Conservation (phyloP, 2,113 vertebrate genomes). For the Semicossyphus pulcher region DNA sequence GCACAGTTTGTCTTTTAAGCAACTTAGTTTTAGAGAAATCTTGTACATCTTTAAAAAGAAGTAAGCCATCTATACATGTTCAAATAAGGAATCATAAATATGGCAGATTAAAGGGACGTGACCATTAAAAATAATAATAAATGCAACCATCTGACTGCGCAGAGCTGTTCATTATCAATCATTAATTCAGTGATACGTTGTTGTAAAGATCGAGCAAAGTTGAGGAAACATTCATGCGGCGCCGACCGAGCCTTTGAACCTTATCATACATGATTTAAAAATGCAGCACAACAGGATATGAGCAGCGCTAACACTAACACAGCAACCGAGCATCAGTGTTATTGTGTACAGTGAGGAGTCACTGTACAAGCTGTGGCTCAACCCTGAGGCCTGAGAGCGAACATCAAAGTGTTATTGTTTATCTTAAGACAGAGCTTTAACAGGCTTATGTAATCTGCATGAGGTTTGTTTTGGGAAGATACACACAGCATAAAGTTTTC, state of each 20-base stretch:
- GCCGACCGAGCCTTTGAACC: too few relatives aligned
- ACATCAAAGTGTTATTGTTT: constrained; percentile 30
- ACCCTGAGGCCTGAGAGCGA: constrained; percentile 1
- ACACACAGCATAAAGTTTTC: neutral
- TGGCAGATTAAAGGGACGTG: too few relatives aligned
- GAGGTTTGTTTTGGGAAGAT: neutral
- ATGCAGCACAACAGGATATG: constrained; percentile 57
- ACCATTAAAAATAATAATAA: neutral
- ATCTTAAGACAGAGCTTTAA: constrained; percentile 19
- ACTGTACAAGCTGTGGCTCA: neutral
- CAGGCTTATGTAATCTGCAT: constrained; percentile 24
- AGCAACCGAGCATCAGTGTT: constrained; percentile 28
- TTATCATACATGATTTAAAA: too few relatives aligned
- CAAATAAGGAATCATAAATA: too few relatives aligned
- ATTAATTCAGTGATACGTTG: neutral
- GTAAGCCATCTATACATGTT: too few relatives aligned
- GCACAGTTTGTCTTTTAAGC: too few relatives aligned
- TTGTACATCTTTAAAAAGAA: too few relatives aligned
- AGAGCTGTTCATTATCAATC: neutral
- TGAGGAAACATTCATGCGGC: neutral
- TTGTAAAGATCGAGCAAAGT: neutral
- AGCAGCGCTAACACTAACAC: constrained; percentile 13
- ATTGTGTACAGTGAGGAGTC: constrained; percentile 19
- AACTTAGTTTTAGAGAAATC: too few relatives aligned
- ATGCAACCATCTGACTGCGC: neutral